Base-by-base conservation (phyloP, 2,797 vertebrate genomes). In the Catharus ustulatus region DNA sequence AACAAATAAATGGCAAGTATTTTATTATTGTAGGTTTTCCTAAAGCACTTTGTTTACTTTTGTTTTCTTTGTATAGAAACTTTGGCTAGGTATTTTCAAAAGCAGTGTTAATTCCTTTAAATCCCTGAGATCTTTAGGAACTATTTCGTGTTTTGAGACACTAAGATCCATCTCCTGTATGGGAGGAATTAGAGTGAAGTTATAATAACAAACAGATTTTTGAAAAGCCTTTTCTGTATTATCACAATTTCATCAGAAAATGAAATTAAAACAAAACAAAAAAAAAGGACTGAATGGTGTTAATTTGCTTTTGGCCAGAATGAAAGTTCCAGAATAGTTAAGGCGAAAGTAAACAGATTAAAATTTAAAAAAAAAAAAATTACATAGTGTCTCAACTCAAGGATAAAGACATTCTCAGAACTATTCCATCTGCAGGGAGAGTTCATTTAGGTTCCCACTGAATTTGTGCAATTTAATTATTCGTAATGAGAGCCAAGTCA, bases 131-230 rank as follows among this genome's bases (percentile, higher is more conserved):
- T 84, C 52, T 92, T 90, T 51, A 81, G 75, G 58, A 91, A 96
- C 84, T 55, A 96, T 95, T 52, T 46, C 83, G 62, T 80, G 61
- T 87, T 92, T 94, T 94, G 57, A 95, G 88, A 88, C 54, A 55
- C 36, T 90, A 46, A 91, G 58, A 91, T 93, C 64, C 30, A 54
- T 94, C 92, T 95, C 83, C 75, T 94, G 46, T 78, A 94, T 78
- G 76, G 68, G 81, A 96, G 71, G 90, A 95, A 95, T 96, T 91
- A 84, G 64, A 61, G 58, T 90, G 71, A 96, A 95, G 46, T 79
- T 95, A 69, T 87, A 96, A 97, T 84, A 97, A 95, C 64, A 97
- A 97, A 95, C 92, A 96, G 49, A 90, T 92, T 88, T 95, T 92
- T 92, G 40, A 95, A 88, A 93, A 95, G 45, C 24, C 81, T 92